Conservation (phyloP, 2,113 vertebrate species). For the Alouatta palliata region DNA sequence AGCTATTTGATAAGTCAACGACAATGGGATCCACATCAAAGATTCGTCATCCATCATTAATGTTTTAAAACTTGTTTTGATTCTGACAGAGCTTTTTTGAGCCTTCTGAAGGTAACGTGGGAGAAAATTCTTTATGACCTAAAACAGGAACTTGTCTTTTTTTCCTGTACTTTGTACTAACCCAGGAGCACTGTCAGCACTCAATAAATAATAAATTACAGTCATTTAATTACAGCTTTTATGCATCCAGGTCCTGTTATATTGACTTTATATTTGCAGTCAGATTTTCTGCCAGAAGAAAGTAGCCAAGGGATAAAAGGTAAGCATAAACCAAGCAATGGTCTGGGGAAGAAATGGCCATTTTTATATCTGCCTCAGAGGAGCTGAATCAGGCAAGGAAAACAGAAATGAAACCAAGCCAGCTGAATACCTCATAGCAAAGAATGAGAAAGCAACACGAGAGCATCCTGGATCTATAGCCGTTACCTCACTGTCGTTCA, state of each 20-base stretch:
- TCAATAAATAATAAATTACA: slow-evolving; percentile 73
- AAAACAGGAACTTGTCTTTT: slow-evolving; percentile 37
- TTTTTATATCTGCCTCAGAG: slow-evolving; percentile 17
- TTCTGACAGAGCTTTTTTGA: background rate
- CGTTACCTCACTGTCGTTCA: slow-evolving; percentile 56
- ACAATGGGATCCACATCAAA: background rate
- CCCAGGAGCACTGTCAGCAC: slow-evolving; percentile 45
- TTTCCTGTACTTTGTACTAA: slow-evolving; percentile 53
- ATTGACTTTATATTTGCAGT: slow-evolving; percentile 59
- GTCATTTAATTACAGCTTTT: slow-evolving; percentile 61
- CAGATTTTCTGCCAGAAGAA: slow-evolving; percentile 57
- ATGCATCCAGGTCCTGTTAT: slow-evolving; percentile 41
- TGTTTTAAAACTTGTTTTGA: slow-evolving; percentile 43
- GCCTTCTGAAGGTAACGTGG: slow-evolving; percentile 29
- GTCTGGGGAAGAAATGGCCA: slow-evolving; percentile 27
- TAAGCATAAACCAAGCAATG: slow-evolving; percentile 25
- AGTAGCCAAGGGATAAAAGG: slow-evolving; percentile 33
- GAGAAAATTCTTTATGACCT: slow-evolving; percentile 45
- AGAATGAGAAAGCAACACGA: background rate
- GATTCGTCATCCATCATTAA: background rate
- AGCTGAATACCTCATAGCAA: slow-evolving; percentile 62
- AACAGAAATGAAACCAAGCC: slow-evolving; percentile 67
- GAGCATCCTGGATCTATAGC: background rate
- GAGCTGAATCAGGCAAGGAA: slow-evolving; percentile 53
- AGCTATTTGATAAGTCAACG: background rate